These are phyloP conservation scores for Chalcis sispes DNA, from an alignment of 2,888 invertebrate genomes.

Conservation along the genomic window DNA sequence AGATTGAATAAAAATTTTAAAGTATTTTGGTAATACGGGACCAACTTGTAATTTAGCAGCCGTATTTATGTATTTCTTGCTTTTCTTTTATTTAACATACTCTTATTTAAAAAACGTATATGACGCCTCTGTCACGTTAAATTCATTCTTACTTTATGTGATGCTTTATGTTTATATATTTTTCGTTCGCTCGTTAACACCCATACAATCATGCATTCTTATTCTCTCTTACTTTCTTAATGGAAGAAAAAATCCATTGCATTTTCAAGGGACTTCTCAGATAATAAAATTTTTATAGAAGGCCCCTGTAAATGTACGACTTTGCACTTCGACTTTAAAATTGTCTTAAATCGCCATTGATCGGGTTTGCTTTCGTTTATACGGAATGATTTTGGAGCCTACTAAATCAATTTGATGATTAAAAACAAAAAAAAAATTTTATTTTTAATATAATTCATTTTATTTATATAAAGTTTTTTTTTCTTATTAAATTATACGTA, in stretches of 20 bases:
- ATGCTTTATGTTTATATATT: slow-evolving; percentile 60
- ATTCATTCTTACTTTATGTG: slow-evolving; percentile 53
- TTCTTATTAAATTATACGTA: slow-evolving; percentile 51
- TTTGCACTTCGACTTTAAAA: slow-evolving; percentile 49
- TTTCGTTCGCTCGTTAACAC: slow-evolving; percentile 29
- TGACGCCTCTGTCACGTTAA: slow-evolving; percentile 62
- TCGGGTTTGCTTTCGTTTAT: slow-evolving; percentile 25
- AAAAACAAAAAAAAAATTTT: slow-evolving; percentile 44
- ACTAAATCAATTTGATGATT: slow-evolving; percentile 49
- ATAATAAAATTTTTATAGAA: slow-evolving; percentile 27
- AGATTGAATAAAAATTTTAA: slow-evolving; percentile 28
- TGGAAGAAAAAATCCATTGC: slow-evolving; percentile 58
- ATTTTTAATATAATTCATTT: slow-evolving; percentile 49
- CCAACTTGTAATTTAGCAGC: slow-evolving; percentile 64
- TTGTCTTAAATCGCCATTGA: slow-evolving; percentile 27
- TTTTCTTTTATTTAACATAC: slow-evolving; percentile 63
- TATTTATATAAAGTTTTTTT: slow-evolving; percentile 54
- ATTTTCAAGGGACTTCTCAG: slow-evolving; percentile 46
- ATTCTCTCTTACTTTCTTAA: slow-evolving; percentile 53
- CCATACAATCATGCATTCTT: slow-evolving; percentile 32
- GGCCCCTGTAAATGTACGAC: slow-evolving; percentile 39
- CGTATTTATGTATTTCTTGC: slow-evolving; percentile 62
- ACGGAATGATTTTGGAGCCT: slow-evolving; percentile 55
- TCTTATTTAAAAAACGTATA: slow-evolving; percentile 66
- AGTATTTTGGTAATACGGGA: slow-evolving; percentile 53